phyloP scores from a whole-genome alignment of 30 jellyfish, hydroid and myxozoan species.

The Nemopilema nomurai region DNA sequence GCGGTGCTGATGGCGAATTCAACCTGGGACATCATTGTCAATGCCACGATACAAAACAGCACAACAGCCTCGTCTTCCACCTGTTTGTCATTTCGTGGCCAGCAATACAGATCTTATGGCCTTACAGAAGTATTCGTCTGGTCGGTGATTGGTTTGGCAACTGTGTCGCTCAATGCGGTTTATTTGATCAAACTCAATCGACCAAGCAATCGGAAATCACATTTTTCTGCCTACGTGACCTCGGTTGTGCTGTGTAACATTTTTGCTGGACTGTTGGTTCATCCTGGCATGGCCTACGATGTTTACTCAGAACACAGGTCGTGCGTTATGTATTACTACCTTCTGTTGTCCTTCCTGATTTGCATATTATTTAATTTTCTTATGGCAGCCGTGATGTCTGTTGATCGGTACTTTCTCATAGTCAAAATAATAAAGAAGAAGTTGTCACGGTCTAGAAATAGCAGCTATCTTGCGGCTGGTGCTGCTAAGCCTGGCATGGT shows the following conservation, averaged over 20 bases:
- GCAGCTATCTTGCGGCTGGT: neutral
- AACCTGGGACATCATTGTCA: neutral
- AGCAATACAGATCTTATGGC: neutral
- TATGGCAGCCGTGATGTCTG: neutral
- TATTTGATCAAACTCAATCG: neutral
- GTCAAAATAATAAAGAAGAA: neutral
- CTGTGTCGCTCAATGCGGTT: neutral
- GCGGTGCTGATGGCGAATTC: too few species aligned
- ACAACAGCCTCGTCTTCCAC: neutral
- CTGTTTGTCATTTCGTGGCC: neutral
- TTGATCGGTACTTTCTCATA: neutral
- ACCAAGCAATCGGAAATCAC: neutral
- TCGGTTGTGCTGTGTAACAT: neutral
- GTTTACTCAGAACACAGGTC: neutral
- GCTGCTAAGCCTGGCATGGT: neutral
- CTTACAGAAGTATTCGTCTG: neutral
- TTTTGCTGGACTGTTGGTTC: slow-evolving; percentile 13
- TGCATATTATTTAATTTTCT: neutral
- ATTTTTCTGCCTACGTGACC: neutral
- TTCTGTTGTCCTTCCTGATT: neutral
- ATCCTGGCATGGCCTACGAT: neutral
- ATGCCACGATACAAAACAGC: neutral
- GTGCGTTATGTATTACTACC: neutral
- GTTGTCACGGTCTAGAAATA: neutral
- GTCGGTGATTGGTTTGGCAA: neutral